Base-by-base conservation (phyloP, 2,113 vertebrate genomes). In the Solea solea region DNA sequence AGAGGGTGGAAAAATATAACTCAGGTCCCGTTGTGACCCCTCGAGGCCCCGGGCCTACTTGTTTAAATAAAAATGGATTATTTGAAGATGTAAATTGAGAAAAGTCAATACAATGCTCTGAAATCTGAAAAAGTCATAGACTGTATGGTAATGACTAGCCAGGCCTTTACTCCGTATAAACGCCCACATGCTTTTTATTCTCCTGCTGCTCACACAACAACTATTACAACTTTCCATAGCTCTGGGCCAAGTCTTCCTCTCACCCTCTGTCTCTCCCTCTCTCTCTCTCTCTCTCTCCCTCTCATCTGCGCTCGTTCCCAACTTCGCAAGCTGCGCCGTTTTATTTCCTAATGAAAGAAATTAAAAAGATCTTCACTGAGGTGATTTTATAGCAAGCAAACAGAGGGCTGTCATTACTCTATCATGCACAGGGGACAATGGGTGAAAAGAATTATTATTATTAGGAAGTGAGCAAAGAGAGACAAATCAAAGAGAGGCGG, bases 151-250 rank as follows among this genome's bases (percentile, higher is more conserved):
- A 90, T 84, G 67, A 82, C 73, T 60, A 42, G 50, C 77, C 21
- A 62, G 57, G 34, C 72, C 72, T 80, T 88, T 79, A 86, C 83
- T 85, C 82, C 65, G 68, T 81, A 86, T 72, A 84, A 89, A 83
- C 53, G 40, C 73, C 77, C 73, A 80, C 69, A 70, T 73, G 78
- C 65, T 72, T 84, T 84, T 84, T 81, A 79, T 84, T 74, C 77
- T 78, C 67, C 81, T 63, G 52, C 83, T 83, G 80, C 84, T 80
- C 82, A 61, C 72, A 80, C 54, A 86, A 78, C 76, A 84, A 87
- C 80, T 66, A 82, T 90, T 90, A 82, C 72, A 69, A 90, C 82
- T 87, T 88, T 83, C 78, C 66, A 85, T 81, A 83, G 89, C 90
- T 85, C 21, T 7, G 56, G 84, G 85, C 76, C 76, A 83, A 79